Evolutionary conservation across 2,888 invertebrate species (phyloP).

Genomic region (Stenurella melanura): DNA sequence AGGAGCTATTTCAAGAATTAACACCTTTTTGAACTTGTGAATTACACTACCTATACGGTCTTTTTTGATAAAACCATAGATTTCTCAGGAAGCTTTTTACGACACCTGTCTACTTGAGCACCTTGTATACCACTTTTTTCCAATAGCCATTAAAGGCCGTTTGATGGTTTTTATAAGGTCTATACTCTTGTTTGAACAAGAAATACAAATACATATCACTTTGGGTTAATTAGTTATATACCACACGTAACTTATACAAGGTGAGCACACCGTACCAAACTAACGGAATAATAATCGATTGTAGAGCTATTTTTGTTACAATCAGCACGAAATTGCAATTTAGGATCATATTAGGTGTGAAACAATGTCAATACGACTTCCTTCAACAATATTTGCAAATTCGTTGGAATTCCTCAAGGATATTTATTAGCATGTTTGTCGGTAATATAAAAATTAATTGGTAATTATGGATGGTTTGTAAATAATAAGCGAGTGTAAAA

Average conservation of each 20-base stretch:
- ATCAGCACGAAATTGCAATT: not conserved
- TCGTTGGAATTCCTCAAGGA: slow-evolving; percentile 7
- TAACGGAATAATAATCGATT: not conserved
- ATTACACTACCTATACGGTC: no score
- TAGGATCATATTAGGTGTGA: not conserved
- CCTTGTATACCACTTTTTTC: no score
- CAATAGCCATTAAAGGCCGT: no score
- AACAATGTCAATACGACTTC: not conserved
- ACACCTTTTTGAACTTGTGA: no score
- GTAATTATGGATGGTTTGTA: not conserved
- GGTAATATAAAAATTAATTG: slow-evolving; percentile 8
- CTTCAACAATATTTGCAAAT: not conserved
- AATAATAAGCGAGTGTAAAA: not conserved
- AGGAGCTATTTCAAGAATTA: no score
- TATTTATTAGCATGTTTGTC: not conserved
- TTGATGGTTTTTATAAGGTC: no score
- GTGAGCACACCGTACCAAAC: not conserved
- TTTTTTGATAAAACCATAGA: no score
- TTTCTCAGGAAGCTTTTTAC: no score
- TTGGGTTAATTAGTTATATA: not conserved
- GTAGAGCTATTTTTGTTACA: not conserved
- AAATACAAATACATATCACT: no score
- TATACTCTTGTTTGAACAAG: no score
- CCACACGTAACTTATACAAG: not conserved
- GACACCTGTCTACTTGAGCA: no score